These are phyloP conservation scores for Cardiocondyla obscurior DNA, from an alignment of 1,140 invertebrate species.

Conservation along the genomic window DNA sequence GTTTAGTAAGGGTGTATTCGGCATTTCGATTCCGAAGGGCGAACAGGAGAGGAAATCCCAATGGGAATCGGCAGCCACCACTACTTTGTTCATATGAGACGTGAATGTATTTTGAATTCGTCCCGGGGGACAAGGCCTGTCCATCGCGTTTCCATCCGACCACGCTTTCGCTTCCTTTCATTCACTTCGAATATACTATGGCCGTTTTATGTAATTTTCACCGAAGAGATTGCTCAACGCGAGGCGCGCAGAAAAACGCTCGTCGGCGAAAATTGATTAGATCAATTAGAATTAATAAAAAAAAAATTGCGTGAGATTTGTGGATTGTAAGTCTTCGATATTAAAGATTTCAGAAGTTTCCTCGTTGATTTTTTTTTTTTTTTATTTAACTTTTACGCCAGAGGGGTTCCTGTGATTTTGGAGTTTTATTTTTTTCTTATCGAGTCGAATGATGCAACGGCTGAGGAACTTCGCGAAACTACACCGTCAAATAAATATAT, in stretches of 20 bases:
- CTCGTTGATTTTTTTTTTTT: too few species aligned
- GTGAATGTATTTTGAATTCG: conserved; percentile 49
- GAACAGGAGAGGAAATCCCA: conserved; percentile 10
- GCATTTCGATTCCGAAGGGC: conserved; percentile 21
- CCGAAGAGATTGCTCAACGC: conserved; percentile 4
- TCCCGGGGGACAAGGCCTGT: conserved; percentile 5
- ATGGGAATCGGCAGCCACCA: conserved; percentile 23
- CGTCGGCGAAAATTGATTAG: not conserved
- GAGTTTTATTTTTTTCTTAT: not conserved
- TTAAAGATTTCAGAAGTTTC: too few species aligned
- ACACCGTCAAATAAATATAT: not conserved
- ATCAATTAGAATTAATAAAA: too few species aligned
- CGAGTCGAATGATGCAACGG: not conserved
- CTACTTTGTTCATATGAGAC: conserved; percentile 40
- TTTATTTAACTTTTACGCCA: not conserved
- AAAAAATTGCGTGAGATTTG: too few species aligned
- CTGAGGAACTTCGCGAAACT: not conserved
- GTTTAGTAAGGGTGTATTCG: conserved; percentile 14
- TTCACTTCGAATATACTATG: not conserved
- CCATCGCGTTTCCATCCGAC: not conserved
- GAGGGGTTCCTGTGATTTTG: not conserved
- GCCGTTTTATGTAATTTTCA: conserved; percentile 4
- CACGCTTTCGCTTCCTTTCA: conserved; percentile 20
- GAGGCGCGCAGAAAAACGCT: not conserved
- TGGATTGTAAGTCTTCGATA: too few species aligned